Percentiles rank a stretch among this genome's conserved stretches.
Evolutionary conservation across 2,797 vertebrate genomes (phyloP).

Genomic region (Anomalospiza imberbis): DNA sequence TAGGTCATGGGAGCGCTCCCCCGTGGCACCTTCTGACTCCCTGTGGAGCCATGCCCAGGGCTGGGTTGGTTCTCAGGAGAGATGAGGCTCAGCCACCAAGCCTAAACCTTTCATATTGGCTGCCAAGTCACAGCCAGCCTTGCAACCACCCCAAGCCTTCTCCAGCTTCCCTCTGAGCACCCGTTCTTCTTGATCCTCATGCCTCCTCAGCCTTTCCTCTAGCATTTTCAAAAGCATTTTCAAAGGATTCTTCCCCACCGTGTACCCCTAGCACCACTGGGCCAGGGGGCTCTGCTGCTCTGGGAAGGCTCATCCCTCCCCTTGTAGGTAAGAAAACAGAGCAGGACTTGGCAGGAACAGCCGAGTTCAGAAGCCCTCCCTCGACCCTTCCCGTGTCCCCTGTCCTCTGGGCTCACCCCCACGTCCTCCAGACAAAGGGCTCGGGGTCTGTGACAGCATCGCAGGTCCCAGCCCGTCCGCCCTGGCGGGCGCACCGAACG

Average conservation of each 20-base stretch:
- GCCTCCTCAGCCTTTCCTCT: neutral
- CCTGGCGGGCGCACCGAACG: neutral
- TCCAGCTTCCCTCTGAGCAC: neutral
- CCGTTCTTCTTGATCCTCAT: fast-evolving
- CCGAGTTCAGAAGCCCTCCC: neutral
- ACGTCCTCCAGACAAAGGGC: neutral
- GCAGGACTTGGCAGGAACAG: neutral
- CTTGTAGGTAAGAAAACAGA: neutral
- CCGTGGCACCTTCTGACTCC: neutral
- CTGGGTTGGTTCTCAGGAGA: neutral
- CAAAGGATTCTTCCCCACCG: neutral
- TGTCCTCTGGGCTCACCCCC: neutral
- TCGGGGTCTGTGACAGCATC: neutral
- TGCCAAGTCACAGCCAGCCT: neutral
- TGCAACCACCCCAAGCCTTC: neutral
- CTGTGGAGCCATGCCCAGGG: neutral
- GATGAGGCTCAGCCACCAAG: neutral
- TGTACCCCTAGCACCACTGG: neutral
- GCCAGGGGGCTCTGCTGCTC: neutral
- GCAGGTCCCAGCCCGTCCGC: neutral
- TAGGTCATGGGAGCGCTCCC: neutral
- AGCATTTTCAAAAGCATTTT: neutral
- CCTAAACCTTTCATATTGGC: neutral
- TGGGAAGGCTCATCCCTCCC: neutral
- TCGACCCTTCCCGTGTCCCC: too few species aligned